Conservation (phyloP, 2,797 vertebrate species). For the Xenops minutus region DNA sequence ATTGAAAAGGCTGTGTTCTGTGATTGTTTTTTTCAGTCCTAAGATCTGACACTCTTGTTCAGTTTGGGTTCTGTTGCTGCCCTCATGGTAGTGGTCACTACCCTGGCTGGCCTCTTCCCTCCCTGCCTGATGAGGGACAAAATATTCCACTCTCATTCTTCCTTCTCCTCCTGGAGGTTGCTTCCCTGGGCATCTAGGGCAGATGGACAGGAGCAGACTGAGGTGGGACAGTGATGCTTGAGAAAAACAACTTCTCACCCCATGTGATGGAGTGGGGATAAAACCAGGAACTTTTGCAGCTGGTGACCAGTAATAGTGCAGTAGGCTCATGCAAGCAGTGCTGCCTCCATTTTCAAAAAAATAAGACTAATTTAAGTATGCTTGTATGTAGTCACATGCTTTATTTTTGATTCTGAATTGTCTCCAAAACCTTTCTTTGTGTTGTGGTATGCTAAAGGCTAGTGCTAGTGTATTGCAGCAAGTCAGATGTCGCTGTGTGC, state of each 20-base stretch:
- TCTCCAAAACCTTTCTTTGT: neutral
- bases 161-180: neutral
- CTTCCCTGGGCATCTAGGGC: neutral
- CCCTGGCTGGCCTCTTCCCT: neutral
- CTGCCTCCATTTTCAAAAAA: neutral
- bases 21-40: neutral
- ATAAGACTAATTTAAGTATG: neutral
- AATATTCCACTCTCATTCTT: accelerated
- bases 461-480: accelerated
- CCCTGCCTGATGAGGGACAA: neutral
- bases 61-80: neutral
- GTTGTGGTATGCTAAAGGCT: neutral
- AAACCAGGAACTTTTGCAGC: neutral
- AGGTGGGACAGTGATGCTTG: neutral
- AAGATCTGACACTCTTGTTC: neutral
- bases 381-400: neutral
- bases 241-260: neutral
- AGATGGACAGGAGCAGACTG: neutral
- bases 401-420: neutral
- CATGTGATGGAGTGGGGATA: neutral
- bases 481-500: neutral
- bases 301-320: neutral
- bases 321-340: neutral
- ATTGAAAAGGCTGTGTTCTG: neutral
- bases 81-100: accelerated